These are phyloP conservation scores for Amblyjoppa fuscipennis DNA, from an alignment of 2,888 invertebrate genomes.

Conservation along the genomic window DNA sequence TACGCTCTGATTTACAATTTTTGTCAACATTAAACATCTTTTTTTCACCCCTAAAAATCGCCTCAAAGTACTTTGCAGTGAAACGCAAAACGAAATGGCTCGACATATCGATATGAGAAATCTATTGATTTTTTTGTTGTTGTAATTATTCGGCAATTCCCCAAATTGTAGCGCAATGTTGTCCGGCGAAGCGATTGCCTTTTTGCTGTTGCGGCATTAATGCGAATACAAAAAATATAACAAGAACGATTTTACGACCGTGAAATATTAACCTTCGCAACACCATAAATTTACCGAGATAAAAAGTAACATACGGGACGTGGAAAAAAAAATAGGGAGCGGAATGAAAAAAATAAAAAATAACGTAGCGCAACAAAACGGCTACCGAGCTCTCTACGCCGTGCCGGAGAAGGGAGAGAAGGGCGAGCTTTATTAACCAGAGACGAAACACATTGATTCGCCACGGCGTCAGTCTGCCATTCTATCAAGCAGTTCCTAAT, in stretches of 20 bases:
- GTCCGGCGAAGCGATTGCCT: neutral
- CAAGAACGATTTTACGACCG: constrained; percentile 48
- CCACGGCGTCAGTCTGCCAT: constrained; percentile 77
- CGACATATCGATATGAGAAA: neutral
- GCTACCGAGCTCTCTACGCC: constrained; percentile 10
- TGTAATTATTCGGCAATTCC: neutral
- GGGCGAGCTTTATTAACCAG: constrained; percentile 64
- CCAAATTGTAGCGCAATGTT: constrained; percentile 12
- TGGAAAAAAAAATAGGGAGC: constrained; percentile 19
- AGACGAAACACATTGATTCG: constrained; percentile 78
- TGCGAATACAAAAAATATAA: neutral
- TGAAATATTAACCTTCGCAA: constrained; percentile 53
- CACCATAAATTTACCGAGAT: constrained; percentile 61
- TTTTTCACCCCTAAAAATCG: no score
- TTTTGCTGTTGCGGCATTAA: neutral
- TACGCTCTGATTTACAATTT: no score
- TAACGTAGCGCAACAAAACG: constrained; percentile 39
- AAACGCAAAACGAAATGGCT: neutral
- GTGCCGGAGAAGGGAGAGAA: constrained; percentile 40
- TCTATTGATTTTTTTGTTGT: neutral
- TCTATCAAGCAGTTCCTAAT: constrained; percentile 80
- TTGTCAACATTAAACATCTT: no score
- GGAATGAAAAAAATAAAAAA: constrained; percentile 36
- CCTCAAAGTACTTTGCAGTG: neutral
- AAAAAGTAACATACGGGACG: constrained; percentile 59